phyloP scores from a whole-genome alignment of 2,888 invertebrate genomes.

The Eilema depressum region DNA sequence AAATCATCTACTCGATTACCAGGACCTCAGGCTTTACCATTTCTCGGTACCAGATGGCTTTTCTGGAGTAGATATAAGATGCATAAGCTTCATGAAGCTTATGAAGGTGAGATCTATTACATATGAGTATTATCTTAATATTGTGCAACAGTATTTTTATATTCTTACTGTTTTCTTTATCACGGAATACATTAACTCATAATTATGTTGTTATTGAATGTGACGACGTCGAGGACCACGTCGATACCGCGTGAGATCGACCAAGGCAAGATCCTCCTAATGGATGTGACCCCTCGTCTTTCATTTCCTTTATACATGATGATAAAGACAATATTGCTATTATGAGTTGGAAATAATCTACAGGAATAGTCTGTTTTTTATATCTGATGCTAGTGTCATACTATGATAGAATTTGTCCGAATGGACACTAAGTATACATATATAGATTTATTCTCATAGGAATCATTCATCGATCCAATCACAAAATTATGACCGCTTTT shows the following conservation, averaged over 20 bases:
- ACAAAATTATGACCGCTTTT: too few relatives aligned
- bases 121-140: not conserved
- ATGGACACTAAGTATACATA: too few relatives aligned
- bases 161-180: not conserved
- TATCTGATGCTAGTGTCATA: too few relatives aligned
- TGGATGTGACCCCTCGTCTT: not conserved
- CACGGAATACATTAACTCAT: not conserved
- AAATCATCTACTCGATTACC: slow-evolving; percentile 85
- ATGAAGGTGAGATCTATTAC: slow-evolving; percentile 87
- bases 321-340: not conserved
- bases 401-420: too few relatives aligned
- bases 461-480: too few relatives aligned
- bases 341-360: not conserved
- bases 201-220: not conserved
- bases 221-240: not conserved
- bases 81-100: slow-evolving; percentile 92
- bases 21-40: slow-evolving; percentile 91
- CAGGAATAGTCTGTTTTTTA: too few relatives aligned
- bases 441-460: too few relatives aligned
- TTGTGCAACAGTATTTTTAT: not conserved
- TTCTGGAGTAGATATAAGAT: slow-evolving; percentile 90
- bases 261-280: not conserved
- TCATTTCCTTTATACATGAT: slow-evolving; percentile 1
- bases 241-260: not conserved
- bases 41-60: slow-evolving; percentile 94